Base-by-base conservation (phyloP, 2,797 vertebrate genomes). In the Syndactyla subalaris region DNA sequence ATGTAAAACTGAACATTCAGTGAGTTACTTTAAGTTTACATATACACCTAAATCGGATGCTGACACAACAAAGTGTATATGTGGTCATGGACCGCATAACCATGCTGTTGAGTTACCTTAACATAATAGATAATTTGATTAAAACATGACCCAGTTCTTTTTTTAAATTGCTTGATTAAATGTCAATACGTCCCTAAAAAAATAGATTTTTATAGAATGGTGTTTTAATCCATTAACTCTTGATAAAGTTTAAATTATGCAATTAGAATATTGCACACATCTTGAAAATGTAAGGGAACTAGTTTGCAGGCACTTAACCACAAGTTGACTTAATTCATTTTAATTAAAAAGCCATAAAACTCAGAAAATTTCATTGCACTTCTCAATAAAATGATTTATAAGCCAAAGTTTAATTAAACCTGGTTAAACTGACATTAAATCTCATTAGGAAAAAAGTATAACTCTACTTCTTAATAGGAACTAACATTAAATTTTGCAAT, bases 301-400 rank as follows among this genome's bases (percentile, higher is more conserved):
- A 76, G 36, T 57, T 88, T 76, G 14, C 34, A 92, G 55, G 14
- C 38, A 73, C 43, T 93, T 91, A 88, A 70, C 18, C n/a, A 57
- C 48, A 90, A 89, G 32, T 46, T 65, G 82, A 55, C 12, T 92
- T 84, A 85, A 81, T 85, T 70, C 0, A 59, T 91, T 95, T 85
- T 93, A 93, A 95, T 93, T 94, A 91, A 85, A 93, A 93, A 79
- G 32, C 21, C 57, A 87, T 89, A 89, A 94, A 95, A 36, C 45
- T 80, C n/a, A 71, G 49, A 83, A 81, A 94, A 79, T 57, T 59
- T 82, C 36, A 82, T 54, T 76, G 29, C 36, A 52, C 3, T 65
- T 89, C 29, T 87, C 74, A 85, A 12, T 30, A 61, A 91, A 93
- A 93, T 90, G 5, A 86, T 94, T 93, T 85, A 81, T 91, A 86